Percentiles rank a stretch among this genome's conserved stretches.
Conservation (phyloP, 2,797 vertebrate genomes). For the Catostomus latipinnis region DNA sequence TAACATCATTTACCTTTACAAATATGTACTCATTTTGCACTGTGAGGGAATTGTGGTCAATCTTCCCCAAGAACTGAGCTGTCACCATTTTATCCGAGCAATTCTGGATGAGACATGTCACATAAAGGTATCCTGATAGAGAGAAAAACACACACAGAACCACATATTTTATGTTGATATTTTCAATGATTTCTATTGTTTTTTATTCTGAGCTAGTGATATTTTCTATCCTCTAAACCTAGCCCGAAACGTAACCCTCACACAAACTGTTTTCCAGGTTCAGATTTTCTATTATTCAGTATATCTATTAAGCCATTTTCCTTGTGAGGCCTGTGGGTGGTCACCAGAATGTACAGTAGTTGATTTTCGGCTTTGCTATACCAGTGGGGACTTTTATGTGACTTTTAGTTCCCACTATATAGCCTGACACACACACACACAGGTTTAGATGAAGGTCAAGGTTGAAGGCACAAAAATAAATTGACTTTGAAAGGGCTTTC, state of each 20-base stretch:
- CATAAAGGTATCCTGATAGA: slow-evolving; percentile 83
- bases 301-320: no score
- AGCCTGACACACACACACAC: neutral
- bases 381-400: no score
- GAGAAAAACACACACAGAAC: slow-evolving; percentile 42
- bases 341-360: no score
- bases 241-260: no score
- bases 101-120: slow-evolving; percentile 90
- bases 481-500: neutral
- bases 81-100: slow-evolving; percentile 86
- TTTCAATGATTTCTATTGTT: no score
- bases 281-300: no score
- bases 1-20: slow-evolving; percentile 82
- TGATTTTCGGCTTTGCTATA: no score
- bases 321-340: no score
- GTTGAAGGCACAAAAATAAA: neutral
- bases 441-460: neutral
- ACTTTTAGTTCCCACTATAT: no score
- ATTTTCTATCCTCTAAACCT: no score
- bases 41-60: slow-evolving; percentile 87
- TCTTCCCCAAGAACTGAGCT: slow-evolving; percentile 83
- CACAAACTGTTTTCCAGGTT: no score
- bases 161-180: slow-evolving; percentile 6
- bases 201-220: no score
- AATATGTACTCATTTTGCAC: slow-evolving; percentile 94